Evolutionary conservation across 2,797 vertebrate species (phyloP).

Genomic region (Halcyon badia): DNA sequence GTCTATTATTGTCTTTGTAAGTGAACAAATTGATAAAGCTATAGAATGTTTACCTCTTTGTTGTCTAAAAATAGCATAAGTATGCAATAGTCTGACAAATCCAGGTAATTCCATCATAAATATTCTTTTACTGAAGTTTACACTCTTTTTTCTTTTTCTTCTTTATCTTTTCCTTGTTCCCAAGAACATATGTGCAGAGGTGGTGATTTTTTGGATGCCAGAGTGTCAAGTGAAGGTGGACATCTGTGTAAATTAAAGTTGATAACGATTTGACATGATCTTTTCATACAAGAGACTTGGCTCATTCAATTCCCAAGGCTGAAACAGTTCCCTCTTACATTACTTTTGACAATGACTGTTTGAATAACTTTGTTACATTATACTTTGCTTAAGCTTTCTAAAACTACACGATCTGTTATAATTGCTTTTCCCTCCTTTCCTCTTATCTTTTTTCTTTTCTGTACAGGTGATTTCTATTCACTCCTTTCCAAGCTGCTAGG

Average conservation of each 20-base stretch:
- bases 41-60: not conserved
- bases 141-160: not conserved
- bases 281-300: not conserved
- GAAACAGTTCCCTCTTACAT: not conserved
- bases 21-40: not conserved
- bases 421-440: conserved; percentile 35
- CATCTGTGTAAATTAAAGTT: not conserved
- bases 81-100: not conserved
- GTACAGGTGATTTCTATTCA: conserved; percentile 95
- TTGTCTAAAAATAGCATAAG: not conserved
- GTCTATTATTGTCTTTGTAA: not conserved
- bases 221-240: conserved; percentile 8
- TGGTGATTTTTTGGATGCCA: not conserved
- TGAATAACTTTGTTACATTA: conserved; percentile 17
- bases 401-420: conserved; percentile 40
- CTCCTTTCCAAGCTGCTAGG: conserved; percentile 95
- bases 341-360: not conserved
- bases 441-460: conserved; percentile 77
- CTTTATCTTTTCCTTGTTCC: not conserved
- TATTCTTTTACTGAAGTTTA: not conserved
- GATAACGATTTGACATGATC: not conserved
- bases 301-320: not conserved
- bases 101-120: not conserved
- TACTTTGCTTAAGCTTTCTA: conserved; percentile 27
- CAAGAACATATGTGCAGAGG: not conserved